A percentile compares a stretch with the other conserved stretches of the same genome.
phyloP scores from a whole-genome alignment of 2,888 invertebrate genomes.

The Miltochrista miniata region DNA sequence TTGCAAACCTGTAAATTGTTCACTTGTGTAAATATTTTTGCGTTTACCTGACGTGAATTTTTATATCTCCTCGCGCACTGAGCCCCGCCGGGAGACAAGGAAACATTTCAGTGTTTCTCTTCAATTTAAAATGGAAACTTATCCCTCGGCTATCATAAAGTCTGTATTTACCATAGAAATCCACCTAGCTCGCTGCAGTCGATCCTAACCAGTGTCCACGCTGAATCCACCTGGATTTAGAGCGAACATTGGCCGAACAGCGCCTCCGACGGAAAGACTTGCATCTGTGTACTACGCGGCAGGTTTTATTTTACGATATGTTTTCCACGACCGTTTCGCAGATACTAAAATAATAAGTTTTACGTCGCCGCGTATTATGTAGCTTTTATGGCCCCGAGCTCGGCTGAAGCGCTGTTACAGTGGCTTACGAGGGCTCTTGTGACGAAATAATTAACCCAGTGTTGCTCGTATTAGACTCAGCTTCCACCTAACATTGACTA shows the following conservation, averaged over 20 bases:
- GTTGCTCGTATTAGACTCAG: slow-evolving; percentile 70
- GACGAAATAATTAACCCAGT: slow-evolving; percentile 80
- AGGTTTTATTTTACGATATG: slow-evolving; percentile 80
- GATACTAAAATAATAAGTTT: slow-evolving; percentile 83
- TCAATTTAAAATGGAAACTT: slow-evolving; percentile 83
- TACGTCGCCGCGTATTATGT: slow-evolving; percentile 80
- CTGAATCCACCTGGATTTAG: slow-evolving; percentile 78
- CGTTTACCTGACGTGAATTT: slow-evolving; percentile 75
- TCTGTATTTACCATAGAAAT: slow-evolving; percentile 82
- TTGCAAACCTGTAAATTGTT: slow-evolving; percentile 56
- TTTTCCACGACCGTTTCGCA: slow-evolving; percentile 78
- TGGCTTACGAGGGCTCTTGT: slow-evolving; percentile 79
- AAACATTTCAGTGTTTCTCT: slow-evolving; percentile 79
- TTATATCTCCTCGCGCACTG: slow-evolving; percentile 67
- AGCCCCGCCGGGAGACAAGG: slow-evolving; percentile 72
- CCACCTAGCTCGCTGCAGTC: slow-evolving; percentile 70
- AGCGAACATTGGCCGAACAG: slow-evolving; percentile 60
- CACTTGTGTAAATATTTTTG: slow-evolving; percentile 74
- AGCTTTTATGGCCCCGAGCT: slow-evolving; percentile 77
- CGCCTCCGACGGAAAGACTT: slow-evolving; percentile 54
- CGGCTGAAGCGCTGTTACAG: slow-evolving; percentile 75
- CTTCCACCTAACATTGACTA: slow-evolving; percentile 57
- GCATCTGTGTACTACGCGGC: slow-evolving; percentile 63
- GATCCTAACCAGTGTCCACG: slow-evolving; percentile 77
- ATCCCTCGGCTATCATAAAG: slow-evolving; percentile 81